Conservation (phyloP, 2,113 vertebrate species). For the Pleuronectes platessa region DNA sequence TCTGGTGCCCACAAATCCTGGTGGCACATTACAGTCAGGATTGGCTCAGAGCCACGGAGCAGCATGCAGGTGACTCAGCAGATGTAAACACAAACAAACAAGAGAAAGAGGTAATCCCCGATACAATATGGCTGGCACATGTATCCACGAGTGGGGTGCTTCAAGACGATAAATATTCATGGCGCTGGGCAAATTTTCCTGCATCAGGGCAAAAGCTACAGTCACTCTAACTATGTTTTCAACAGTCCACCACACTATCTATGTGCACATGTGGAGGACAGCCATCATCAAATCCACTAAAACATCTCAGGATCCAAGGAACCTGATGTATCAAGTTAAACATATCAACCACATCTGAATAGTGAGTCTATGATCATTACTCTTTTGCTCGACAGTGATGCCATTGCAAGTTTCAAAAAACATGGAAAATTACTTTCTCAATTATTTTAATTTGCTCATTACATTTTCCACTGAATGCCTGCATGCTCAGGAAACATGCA, state of each 20-base stretch:
- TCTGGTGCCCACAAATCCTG: neutral
- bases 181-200: neutral
- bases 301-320: neutral
- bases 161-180: neutral
- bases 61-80: slow-evolving; percentile 22
- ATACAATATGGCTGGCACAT: neutral
- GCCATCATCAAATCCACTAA: neutral
- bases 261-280: slow-evolving; percentile 17
- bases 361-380: slow-evolving; percentile 1
- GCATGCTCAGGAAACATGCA: slow-evolving; percentile 34
- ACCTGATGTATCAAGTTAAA: neutral
- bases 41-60: neutral
- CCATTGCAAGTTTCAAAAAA: neutral
- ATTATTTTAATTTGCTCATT: slow-evolving; percentile 28
- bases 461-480: slow-evolving; percentile 49
- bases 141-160: neutral
- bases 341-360: neutral
- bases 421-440: slow-evolving; percentile 21
- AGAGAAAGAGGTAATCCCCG: neutral
- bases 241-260: slow-evolving; percentile 20
- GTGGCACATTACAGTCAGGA: slow-evolving; percentile 8
- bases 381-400: slow-evolving; percentile 2
- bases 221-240: slow-evolving; percentile 41
- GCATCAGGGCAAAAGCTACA: neutral
- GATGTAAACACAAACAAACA: slow-evolving; percentile 22